Conservation (phyloP, 1,140 invertebrate species). For the Papilio helenus region DNA sequence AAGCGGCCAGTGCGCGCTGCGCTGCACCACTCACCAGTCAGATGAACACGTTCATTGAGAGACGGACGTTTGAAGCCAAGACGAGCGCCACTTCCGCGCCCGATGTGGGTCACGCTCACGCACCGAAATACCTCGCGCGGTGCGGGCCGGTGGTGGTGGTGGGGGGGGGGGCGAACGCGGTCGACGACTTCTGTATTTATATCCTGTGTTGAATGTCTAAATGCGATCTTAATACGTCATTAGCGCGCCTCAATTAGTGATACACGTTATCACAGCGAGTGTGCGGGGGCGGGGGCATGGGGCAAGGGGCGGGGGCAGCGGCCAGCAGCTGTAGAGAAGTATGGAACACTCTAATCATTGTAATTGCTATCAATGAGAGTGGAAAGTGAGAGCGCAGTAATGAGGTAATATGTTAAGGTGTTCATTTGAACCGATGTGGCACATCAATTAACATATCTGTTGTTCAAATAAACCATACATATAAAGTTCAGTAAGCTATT, state of each 20-base stretch:
- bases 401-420: background rate
- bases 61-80: background rate
- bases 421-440: background rate
- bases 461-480: no score
- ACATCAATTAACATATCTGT: no score
- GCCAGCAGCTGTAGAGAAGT: background rate
- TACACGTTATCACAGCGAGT: background rate
- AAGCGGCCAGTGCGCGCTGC: background rate
- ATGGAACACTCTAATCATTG: background rate
- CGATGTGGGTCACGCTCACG: constrained; percentile 26
- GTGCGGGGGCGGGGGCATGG: background rate
- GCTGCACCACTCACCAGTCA: background rate
- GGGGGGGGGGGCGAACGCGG: background rate
- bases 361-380: background rate
- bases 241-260: constrained; percentile 16
- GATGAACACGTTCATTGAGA: constrained; percentile 6
- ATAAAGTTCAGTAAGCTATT: background rate
- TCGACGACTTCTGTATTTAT: constrained; percentile 10
- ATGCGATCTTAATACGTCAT: constrained; percentile 18
- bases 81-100: constrained; percentile 13
- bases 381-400: background rate
- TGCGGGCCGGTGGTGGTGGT: background rate
- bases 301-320: no score
- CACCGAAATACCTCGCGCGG: constrained; percentile 9
- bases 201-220: background rate